Percentiles rank a stretch among this genome's conserved stretches.
Evolutionary conservation across 2,888 invertebrate genomes (phyloP).

Genomic region (Nephrotoma guestfalica): DNA sequence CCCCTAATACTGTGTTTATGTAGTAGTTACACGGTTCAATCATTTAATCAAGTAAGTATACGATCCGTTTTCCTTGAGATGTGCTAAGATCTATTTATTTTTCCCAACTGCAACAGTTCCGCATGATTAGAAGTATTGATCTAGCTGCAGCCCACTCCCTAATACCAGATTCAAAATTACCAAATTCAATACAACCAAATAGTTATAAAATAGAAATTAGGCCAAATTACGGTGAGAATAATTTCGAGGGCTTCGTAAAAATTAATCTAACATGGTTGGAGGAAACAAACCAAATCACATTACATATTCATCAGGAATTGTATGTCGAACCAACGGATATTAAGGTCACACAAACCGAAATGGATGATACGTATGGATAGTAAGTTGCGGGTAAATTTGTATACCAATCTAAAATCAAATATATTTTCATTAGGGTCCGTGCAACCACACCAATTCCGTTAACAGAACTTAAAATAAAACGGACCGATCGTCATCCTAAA

Average conservation of each 20-base stretch:
- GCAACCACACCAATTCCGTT: conserved; percentile 18
- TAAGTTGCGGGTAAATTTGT: neutral
- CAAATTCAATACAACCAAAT: conserved; percentile 46
- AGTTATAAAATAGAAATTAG: conserved; percentile 51
- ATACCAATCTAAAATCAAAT: neutral
- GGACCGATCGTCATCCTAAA: conserved; percentile 39
- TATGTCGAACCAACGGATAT: conserved; percentile 40
- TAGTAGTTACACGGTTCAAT: neutral
- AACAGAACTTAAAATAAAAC: conserved; percentile 20
- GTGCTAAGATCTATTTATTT: neutral
- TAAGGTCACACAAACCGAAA: conserved; percentile 22
- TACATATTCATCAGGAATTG: conserved; percentile 52
- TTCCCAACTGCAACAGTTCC: conserved; percentile 11
- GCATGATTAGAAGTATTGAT: conserved; percentile 48
- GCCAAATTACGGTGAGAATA: conserved; percentile 47
- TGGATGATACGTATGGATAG: conserved; percentile 21
- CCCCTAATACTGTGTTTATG: neutral
- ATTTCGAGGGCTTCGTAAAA: conserved; percentile 50
- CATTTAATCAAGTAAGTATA: neutral
- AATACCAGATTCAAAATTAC: conserved; percentile 46
- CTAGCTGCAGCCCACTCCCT: conserved; percentile 51
- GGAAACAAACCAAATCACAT: conserved; percentile 42
- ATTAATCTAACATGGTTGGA: conserved; percentile 54
- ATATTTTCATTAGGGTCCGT: conserved; percentile 5
- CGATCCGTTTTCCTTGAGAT: too few relatives aligned